Evolutionary conservation across 2,888 invertebrate species (phyloP), one percentile per base, ranked within the genome.

Genomic region (Cephalotes varians): DNA sequence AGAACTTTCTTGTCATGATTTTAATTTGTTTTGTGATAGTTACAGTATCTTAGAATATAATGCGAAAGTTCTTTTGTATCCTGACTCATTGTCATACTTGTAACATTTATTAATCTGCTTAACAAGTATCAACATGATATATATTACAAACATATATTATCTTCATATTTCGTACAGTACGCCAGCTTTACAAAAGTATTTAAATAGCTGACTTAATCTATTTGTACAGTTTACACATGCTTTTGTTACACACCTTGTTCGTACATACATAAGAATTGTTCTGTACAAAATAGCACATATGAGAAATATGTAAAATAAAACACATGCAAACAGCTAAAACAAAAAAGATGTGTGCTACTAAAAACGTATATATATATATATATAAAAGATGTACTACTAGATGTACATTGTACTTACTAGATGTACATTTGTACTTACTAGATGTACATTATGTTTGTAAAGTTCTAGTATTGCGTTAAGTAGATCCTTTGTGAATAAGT

Each of bases 181-280:
- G 58, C 72, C 65, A 82, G 79, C 71, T 67, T 83, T 86, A 83
- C 56, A 90, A 90, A 90, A 77, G 51, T 84, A 79, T 71, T 77
- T 64, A 31, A 83, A 72, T 49, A 71, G 58, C 74, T 69, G 67
- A 79, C 34, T 62, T 72, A 77, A 65, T 65, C 34, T 73, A 71
- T 73, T 37, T 86, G 74, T 86, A 88, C 81, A 88, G 12, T 64
- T 76, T 51, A 73, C 31, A 56, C 25, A 40, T 4, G 18, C 21
- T 56, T 67, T 82, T 86, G 9, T 83, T 80, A 82, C 44, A 58
- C 18, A 2, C 18, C 2, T 15, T 40, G 15, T 77, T 25, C 34
- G 5, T 54, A 54, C 21, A 12, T 67, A 51, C 18, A 25, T 18
- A 31, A 31, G 69, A 40, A 9, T 51, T 49, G 31, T 54, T 71